Base-by-base conservation (phyloP, 2,797 vertebrate species). In the Adelosebastes latens region DNA sequence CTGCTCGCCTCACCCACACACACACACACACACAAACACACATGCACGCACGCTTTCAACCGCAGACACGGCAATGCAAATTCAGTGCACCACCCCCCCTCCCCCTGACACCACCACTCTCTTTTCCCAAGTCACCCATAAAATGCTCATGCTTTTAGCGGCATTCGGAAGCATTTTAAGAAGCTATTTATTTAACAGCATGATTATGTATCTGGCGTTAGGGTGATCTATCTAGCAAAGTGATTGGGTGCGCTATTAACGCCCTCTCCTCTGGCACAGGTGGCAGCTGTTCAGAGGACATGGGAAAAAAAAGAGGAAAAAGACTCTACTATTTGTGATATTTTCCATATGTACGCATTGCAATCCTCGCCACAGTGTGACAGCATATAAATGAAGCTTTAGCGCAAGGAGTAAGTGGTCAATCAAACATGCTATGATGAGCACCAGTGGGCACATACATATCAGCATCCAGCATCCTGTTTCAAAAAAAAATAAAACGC, bases 181-280 rank as follows among this genome's bases (percentile, higher is more conserved):
- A 82, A 87, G 85, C 87, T 67, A 90, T 92, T 90, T 86, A 87
- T 94, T 94, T 88, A 88, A 91, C 82, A 58, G 72, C 87, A 53
- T 87, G 86, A 93, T 93, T 87, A 94, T 93, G 83, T 86, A 82
- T 87, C 73, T 87, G 81, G 74, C 68, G 79, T 72, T 58, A 20
- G 62, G 72, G 72, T 75, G 59, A 86, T 90, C 84, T 80, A 70
- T 86, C 84, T 67, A 31, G 74, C 66, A 83, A 80, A 88, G 79
- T 77, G 69, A 89, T 61, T 82, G 81, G 86, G 83, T 72, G 74
- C 3, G 31, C 82, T 85, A 84, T 90, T 82, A 88, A 72, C 16
- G 22, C 77, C 76, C 77, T 87, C 80, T 86, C 65, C 74, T 87
- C 82, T 66, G 81, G 86, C 86, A 85, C 81, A 88, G 84, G 87